Conservation (phyloP, 2,888 invertebrate genomes). For the Panopea generosa region DNA sequence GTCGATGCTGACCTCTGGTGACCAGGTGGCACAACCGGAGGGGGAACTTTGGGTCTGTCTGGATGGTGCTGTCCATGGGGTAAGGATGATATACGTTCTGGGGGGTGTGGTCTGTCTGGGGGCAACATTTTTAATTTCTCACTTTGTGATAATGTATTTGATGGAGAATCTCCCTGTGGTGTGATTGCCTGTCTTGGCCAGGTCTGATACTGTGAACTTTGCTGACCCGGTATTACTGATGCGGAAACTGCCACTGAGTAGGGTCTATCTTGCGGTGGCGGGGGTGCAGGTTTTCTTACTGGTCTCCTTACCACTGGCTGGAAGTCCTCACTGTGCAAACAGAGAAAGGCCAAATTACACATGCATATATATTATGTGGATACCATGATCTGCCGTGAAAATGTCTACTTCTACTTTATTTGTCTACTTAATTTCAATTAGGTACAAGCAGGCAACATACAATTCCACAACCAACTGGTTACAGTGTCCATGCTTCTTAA, state of each 20-base stretch:
- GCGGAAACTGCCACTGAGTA: constrained; percentile 77
- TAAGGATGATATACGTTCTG: constrained; percentile 56
- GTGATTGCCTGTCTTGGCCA: constrained; percentile 68
- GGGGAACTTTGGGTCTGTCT: constrained; percentile 75
- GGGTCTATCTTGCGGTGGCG: constrained; percentile 76
- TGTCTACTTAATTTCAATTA: no score
- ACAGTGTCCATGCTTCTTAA: no score
- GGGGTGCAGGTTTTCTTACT: constrained; percentile 77
- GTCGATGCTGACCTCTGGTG: constrained; percentile 79
- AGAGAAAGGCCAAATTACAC: constrained; percentile 38
- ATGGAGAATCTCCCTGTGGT: constrained; percentile 40
- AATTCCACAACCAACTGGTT: no score
- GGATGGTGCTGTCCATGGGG: constrained; percentile 29
- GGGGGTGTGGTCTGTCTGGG: constrained; percentile 61
- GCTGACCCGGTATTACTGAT: constrained; percentile 54
- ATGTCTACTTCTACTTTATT: no score
- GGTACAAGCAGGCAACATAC: no score
- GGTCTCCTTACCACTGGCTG: constrained; percentile 15
- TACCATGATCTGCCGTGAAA: no score
- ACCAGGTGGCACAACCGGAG: constrained; percentile 67
- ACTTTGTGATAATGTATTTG: constrained; percentile 27
- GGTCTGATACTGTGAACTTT: constrained; percentile 56
- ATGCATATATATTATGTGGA: background rate
- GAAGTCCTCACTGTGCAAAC: constrained; percentile 65
- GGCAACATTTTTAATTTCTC: constrained; percentile 57